Percentiles rank a stretch among this genome's conserved stretches.
These are phyloP conservation scores for Acropora yongei DNA, from an alignment of 64 coral and sea anemone genomes.

Conservation along the genomic window DNA sequence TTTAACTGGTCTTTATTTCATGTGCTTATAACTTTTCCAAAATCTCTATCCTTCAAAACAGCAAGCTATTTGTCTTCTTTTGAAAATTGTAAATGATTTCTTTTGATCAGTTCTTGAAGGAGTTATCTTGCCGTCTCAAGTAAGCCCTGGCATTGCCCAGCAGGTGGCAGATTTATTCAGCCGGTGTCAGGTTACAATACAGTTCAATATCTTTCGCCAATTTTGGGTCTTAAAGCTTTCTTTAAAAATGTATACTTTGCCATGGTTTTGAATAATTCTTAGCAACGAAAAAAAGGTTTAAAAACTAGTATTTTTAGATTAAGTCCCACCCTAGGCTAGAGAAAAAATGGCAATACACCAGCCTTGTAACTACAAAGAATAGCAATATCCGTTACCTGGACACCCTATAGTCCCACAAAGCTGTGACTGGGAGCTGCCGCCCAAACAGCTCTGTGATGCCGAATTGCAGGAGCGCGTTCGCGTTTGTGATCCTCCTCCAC, in stretches of 20 bases:
- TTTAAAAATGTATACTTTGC: conserved; percentile 8
- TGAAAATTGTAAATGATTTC: not conserved
- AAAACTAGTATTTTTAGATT: no score
- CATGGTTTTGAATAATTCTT: not conserved
- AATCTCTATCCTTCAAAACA: not conserved
- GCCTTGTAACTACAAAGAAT: no score
- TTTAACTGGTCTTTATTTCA: not conserved
- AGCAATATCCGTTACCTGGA: no score
- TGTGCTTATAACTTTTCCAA: not conserved
- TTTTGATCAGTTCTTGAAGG: conserved; percentile 7
- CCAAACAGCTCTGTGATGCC: no score
- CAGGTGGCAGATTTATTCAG: conserved; percentile 24
- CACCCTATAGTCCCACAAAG: no score
- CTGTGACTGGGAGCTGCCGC: no score
- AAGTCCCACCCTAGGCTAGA: no score
- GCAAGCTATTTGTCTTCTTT: no score
- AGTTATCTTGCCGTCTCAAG: conserved; percentile 50
- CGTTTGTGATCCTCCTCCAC: no score
- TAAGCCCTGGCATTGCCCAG: conserved; percentile 2
- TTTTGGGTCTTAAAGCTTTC: not conserved
- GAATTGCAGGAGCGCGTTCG: no score
- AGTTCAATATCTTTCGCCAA: not conserved
- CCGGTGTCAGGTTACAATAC: conserved; percentile 29
- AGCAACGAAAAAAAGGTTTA: no score
- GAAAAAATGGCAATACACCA: no score